Evolutionary conservation across 2,113 vertebrate genomes (phyloP), one percentile per base, ranked within the genome.

Genomic region (Tor tambroides): DNA sequence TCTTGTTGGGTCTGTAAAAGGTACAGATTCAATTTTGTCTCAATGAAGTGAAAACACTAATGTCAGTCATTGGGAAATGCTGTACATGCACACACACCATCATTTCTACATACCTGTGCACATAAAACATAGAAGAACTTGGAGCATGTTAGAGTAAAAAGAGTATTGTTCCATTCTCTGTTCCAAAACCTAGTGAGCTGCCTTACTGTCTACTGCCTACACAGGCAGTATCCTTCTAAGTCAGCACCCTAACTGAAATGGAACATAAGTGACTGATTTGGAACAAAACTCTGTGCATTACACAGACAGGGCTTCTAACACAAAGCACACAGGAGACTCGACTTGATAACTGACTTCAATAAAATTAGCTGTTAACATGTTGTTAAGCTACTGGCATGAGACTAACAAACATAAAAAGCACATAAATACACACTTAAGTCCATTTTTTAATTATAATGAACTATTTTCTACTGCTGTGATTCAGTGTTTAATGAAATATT

Each of bases 21-120:
- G 59, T 65, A 67, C 35, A 81, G 80, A 61, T 80, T 63, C 2
- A 61, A 38, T 63, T 80, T 41, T 17, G 56, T 12, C n/a, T 65
- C 59, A 67, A 65, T 41, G 12, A 43, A 82, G 80, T 21, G 38
- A 67, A 65, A 82, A 65, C 14, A 30, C 21, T 26, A 9, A 61
- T 8, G 23, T 63, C 75, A 28, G 12, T 51, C 6, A 41, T 5
- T 38, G 32, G 6, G 21, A 35, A n/a, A 41, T 6, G 2, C 54
- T 79, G 49, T 32, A 56, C 26, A 54, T 14, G 6, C 6, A 80
- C 15, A 21, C 67, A 21, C 7, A 71, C 12, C 15, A 19, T n/a
- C 0, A 12, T 46, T 11, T 46, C 10, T 12, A 46, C 6, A 6
- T 59, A 23, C 23, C 56, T 59, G 2, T 8, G 4, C 5, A 28